Base-by-base conservation (phyloP, 2,888 invertebrate genomes). In the Agrotis clavis region DNA sequence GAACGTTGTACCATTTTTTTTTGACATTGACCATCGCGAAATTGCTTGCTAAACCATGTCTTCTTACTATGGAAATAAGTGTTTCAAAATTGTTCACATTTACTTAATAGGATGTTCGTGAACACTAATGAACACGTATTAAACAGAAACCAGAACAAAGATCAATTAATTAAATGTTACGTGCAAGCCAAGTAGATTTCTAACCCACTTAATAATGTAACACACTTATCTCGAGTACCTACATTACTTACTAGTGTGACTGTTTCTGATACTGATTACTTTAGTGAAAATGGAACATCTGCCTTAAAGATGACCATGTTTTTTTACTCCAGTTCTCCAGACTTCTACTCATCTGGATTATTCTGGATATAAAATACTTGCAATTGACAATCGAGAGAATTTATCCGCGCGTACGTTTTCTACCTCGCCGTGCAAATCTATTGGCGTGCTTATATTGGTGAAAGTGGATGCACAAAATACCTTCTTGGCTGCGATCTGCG, bases 391-490 rank as follows among this genome's bases (percentile, higher is more conserved):
- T 86, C 84, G 67, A 82, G 84, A 88, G 86, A 89, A 88, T 84
- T 74, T 79, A 80, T 81, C 83, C 77, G 77, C 79, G 86, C 87
- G 86, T 87, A 87, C 86, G 90, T 88, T 92, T 91, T 92, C 91
- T 91, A 90, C 82, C 84, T 83, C 78, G 86, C 90, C 84, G 85
- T 90, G 90, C 90, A 88, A n/a, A 90, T 91, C 89, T 90, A 91
- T 91, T 94, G 91, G 92, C 94, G 92, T 93, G 92, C 90, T 91
- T 90, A 86, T 91, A 92, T 91, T 83, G 93, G 95, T 93, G 95
- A 95, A 95, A 95, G 95, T 94, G 85, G 90, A 92, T 94, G 92
- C 91, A 93, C 92, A 90, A 93, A 94, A 93, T 92, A 85, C 90
- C 90, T 87, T 86, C 90, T 89, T 84, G 77, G 80, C 84, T 85